These are phyloP conservation scores for Hesperophylax magnus DNA, from an alignment of 1,140 invertebrate species.

Conservation along the genomic window DNA sequence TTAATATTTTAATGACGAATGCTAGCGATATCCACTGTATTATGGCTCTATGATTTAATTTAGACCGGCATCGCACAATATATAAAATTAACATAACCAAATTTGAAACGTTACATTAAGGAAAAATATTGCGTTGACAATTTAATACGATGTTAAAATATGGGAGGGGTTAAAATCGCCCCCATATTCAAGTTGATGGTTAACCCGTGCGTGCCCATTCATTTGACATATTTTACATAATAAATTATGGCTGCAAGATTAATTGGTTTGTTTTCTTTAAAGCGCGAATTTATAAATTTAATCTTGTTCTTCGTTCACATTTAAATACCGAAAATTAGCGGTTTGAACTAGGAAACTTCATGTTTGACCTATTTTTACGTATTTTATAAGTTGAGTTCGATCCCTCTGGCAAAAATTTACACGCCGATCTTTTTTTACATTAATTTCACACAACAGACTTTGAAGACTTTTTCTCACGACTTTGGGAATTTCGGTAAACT, in stretches of 20 bases:
- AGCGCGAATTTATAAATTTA: background rate
- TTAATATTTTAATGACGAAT: too few relatives aligned
- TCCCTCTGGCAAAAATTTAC: too few relatives aligned
- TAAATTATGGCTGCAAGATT: constrained; percentile 23
- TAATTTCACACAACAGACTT: too few relatives aligned
- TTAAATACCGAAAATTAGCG: background rate
- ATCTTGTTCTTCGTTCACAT: too few relatives aligned
- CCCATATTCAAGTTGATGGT: background rate
- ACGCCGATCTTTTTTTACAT: too few relatives aligned
- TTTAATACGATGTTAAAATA: constrained; percentile 18
- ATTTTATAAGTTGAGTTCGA: too few relatives aligned
- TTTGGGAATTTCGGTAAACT: too few relatives aligned
- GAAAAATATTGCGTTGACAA: constrained; percentile 27
- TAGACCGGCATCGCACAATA: background rate
- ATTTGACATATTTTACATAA: constrained; percentile 11
- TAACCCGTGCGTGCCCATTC: constrained; percentile 16
- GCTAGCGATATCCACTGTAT: too few relatives aligned
- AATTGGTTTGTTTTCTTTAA: constrained; percentile 23
- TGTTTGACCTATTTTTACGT: too few relatives aligned
- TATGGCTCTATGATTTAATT: background rate
- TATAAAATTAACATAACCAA: background rate
- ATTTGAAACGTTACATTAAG: background rate
- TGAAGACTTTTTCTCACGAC: too few relatives aligned
- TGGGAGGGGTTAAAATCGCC: constrained; percentile 10
- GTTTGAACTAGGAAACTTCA: too few relatives aligned